These are phyloP conservation scores for Sinotaia quadrata DNA, from an alignment of 2,888 invertebrate species.

Conservation along the genomic window DNA sequence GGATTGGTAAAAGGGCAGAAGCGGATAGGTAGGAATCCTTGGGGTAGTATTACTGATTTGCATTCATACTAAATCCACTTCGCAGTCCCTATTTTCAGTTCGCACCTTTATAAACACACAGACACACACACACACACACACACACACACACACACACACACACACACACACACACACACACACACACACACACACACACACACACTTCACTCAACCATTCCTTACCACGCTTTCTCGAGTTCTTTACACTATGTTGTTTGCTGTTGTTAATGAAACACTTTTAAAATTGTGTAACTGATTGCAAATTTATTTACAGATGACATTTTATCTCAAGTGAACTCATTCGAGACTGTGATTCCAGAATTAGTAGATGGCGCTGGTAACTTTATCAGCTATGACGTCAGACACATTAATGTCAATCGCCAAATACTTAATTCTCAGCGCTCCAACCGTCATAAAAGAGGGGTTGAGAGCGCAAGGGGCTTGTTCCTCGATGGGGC, in stretches of 20 bases:
- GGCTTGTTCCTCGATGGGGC: conserved; percentile 34
- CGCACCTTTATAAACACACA: background rate
- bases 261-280: no score
- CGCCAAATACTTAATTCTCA: conserved; percentile 28
- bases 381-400: conserved; percentile 62
- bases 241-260: no score
- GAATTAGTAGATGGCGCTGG: conserved; percentile 59
- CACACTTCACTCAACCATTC: background rate
- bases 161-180: conserved; percentile 1
- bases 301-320: conserved; percentile 63
- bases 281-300: no score
- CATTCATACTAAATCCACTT: no score
- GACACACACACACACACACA: conserved; percentile 6
- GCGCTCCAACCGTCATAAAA: conserved; percentile 22
- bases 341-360: conserved; percentile 64
- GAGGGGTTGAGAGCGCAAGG: conserved; percentile 16
- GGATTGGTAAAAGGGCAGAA: no score
- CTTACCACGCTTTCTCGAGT: background rate
- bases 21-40: no score
- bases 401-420: conserved; percentile 41
- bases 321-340: conserved; percentile 49
- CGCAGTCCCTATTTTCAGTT: no score
- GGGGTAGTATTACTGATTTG: no score
- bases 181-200: background rate
- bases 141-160: background rate